Conservation (phyloP, 2,797 vertebrate species). For the Sparus aurata region DNA sequence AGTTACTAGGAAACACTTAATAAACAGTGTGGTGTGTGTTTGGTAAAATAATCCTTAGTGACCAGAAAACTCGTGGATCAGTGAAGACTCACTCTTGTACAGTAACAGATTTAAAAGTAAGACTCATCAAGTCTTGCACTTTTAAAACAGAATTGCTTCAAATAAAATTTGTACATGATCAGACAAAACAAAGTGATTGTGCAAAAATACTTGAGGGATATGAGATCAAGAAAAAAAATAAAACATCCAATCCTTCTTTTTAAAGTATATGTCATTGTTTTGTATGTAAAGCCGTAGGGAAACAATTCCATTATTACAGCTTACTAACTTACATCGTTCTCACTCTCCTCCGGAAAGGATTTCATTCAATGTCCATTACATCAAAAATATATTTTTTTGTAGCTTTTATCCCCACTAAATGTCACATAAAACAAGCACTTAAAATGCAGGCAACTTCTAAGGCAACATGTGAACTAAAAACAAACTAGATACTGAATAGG, state of each 20-base stretch:
- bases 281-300: slow-evolving; percentile 57
- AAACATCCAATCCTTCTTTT: slow-evolving; percentile 49
- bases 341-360: slow-evolving; percentile 22
- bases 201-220: slow-evolving; percentile 72
- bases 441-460: slow-evolving; percentile 85
- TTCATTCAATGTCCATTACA: slow-evolving; percentile 63
- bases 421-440: slow-evolving; percentile 81
- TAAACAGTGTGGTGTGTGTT: slow-evolving; percentile 74
- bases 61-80: slow-evolving; percentile 61
- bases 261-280: slow-evolving; percentile 36
- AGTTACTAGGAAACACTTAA: slow-evolving; percentile 79
- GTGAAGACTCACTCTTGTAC: slow-evolving; percentile 40
- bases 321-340: slow-evolving; percentile 49
- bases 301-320: slow-evolving; percentile 57
- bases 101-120: slow-evolving; percentile 58
- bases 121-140: slow-evolving; percentile 56
- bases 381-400: slow-evolving; percentile 48
- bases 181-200: slow-evolving; percentile 73
- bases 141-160: slow-evolving; percentile 60
- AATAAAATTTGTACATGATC: slow-evolving; percentile 56
- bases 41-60: slow-evolving; percentile 79
- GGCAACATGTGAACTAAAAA: slow-evolving; percentile 89
- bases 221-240: slow-evolving; percentile 33
- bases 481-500: slow-evolving; percentile 66
- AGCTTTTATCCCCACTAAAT: slow-evolving; percentile 52